Conservation (phyloP, 2,113 vertebrate genomes). For the Phoxinus phoxinus region DNA sequence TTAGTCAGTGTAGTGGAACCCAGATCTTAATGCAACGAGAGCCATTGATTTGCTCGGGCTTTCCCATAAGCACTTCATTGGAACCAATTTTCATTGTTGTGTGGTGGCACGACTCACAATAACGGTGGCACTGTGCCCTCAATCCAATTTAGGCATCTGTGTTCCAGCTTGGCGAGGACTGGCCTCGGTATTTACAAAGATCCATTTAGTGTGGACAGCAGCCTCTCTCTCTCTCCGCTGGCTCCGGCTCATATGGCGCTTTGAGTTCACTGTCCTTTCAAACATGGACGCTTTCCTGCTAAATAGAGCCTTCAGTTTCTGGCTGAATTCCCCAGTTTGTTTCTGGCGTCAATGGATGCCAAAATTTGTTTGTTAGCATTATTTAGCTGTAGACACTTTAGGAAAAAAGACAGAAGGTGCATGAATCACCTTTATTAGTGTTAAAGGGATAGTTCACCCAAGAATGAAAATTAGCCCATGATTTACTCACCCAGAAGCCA, state of each 20-base stretch:
- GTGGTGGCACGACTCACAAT: constrained; percentile 16
- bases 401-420: constrained; percentile 3
- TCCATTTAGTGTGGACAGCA: constrained; percentile 38
- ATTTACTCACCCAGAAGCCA: no score
- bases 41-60: constrained; percentile 22
- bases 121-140: constrained; percentile 23
- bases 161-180: constrained; percentile 40
- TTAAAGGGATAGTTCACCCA: no score
- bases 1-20: background rate
- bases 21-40: constrained; percentile 3
- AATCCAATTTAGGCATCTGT: constrained; percentile 35
- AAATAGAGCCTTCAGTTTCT: constrained; percentile 33
- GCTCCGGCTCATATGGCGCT: background rate
- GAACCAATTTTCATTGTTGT: constrained; percentile 34
- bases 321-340: background rate
- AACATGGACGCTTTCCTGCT: constrained; percentile 23
- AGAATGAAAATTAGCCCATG: no score
- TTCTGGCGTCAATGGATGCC: background rate
- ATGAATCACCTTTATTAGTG: background rate
- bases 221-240: background rate
- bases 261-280: constrained; percentile 9
- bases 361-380: background rate
- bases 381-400: background rate
- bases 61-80: constrained; percentile 37
- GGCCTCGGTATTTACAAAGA: constrained; percentile 35